Evolutionary conservation across 2,797 vertebrate species (phyloP).

Genomic region (Botia kubotai): DNA sequence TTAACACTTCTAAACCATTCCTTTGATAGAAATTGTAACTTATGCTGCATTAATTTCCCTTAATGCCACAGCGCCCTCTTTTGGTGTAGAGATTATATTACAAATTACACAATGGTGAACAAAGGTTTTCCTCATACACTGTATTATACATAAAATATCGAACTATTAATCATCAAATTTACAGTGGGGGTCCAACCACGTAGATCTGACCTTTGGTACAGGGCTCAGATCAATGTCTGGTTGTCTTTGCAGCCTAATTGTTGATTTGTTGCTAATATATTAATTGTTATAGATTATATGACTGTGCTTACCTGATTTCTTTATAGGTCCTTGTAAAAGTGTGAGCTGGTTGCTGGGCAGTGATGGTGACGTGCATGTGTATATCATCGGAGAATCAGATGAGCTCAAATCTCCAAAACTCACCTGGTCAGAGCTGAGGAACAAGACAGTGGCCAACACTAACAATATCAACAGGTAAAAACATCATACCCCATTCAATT

Average conservation of each 20-base stretch:
- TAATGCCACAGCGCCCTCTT: constrained; percentile 35
- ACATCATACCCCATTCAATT: neutral
- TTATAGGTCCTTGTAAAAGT: constrained; percentile 57
- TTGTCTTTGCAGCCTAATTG: too few relatives aligned
- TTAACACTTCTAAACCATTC: constrained; percentile 3
- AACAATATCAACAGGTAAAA: constrained; percentile 67
- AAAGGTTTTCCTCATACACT: neutral
- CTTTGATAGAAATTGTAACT: neutral
- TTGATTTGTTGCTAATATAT: neutral
- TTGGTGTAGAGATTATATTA: neutral
- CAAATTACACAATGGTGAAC: neutral
- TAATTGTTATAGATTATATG: neutral
- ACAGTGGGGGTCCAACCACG: too few relatives aligned
- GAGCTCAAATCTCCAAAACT: constrained; percentile 53
- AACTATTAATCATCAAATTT: neutral
- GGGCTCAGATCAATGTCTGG: too few relatives aligned
- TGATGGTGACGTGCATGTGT: constrained; percentile 64
- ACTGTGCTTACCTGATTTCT: constrained; percentile 5
- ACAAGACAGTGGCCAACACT: constrained; percentile 43
- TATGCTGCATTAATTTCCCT: neutral
- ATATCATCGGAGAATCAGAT: constrained; percentile 58
- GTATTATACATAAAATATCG: neutral
- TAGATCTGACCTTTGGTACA: too few relatives aligned
- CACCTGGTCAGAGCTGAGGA: constrained; percentile 58
- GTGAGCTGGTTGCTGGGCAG: constrained; percentile 66